Conservation (phyloP, 2,888 invertebrate species). For the Argyresthia goedartella region DNA sequence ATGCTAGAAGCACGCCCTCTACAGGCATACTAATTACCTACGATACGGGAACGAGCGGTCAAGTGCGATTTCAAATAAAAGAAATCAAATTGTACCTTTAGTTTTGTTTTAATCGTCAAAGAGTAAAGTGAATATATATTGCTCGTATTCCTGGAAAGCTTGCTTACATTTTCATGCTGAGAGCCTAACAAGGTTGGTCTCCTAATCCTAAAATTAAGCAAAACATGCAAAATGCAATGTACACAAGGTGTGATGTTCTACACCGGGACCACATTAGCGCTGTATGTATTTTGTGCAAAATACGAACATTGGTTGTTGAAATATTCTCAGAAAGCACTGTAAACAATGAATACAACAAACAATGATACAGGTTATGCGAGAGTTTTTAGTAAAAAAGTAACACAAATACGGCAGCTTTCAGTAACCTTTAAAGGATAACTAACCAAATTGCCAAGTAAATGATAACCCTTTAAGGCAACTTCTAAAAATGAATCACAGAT, state of each 20-base stretch:
- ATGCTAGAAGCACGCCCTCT: constrained; percentile 16
- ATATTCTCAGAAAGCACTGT: background rate
- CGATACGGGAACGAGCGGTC: too few relatives aligned
- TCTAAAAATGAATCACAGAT: too few relatives aligned
- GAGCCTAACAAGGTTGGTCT: constrained; percentile 4
- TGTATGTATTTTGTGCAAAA: background rate
- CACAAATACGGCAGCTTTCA: too few relatives aligned
- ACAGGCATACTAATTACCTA: constrained; percentile 32
- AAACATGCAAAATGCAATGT: constrained; percentile 15
- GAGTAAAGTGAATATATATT: too few relatives aligned
- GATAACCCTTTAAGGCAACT: too few relatives aligned
- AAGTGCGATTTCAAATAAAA: too few relatives aligned
- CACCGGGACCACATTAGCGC: constrained; percentile 11
- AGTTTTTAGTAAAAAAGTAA: background rate
- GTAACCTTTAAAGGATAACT: too few relatives aligned
- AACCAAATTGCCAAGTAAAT: too few relatives aligned
- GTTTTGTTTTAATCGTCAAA: too few relatives aligned
- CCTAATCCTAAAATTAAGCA: constrained; percentile 13
- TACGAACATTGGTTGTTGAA: background rate
- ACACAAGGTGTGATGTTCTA: constrained; percentile 18
- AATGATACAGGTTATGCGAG: background rate
- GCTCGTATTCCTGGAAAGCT: background rate
- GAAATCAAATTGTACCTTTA: too few relatives aligned
- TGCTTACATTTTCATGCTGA: background rate
- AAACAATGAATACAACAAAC: background rate